Percentiles rank a stretch among this genome's conserved stretches.
Conservation (phyloP, 1,140 invertebrate genomes). For the Physella acuta region DNA sequence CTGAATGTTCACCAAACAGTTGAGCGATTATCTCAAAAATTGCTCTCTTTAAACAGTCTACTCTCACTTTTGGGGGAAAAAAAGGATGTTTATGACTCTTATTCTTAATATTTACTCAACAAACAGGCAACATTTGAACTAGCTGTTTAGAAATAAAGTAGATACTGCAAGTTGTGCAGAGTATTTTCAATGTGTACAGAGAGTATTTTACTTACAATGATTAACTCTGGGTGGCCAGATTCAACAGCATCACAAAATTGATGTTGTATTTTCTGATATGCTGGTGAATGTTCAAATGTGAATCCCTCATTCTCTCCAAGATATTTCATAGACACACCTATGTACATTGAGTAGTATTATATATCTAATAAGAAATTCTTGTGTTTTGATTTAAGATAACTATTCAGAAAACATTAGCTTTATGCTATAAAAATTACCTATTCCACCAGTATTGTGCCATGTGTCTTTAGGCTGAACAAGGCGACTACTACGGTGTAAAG, state of each 20-base stretch:
- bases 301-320: conserved; percentile 69
- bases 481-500: conserved; percentile 61
- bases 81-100: too few species aligned
- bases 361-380: too few species aligned
- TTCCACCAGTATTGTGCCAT: conserved; percentile 71
- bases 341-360: too few species aligned
- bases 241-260: conserved; percentile 78
- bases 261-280: conserved; percentile 76
- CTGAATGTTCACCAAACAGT: too few species aligned
- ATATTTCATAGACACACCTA: conserved; percentile 73
- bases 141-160: not conserved
- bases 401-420: too few species aligned
- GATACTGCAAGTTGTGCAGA: not conserved
- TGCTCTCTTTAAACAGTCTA: too few species aligned
- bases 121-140: too few species aligned
- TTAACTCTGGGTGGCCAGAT: conserved; percentile 77
- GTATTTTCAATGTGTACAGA: not conserved
- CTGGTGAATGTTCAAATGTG: conserved; percentile 75
- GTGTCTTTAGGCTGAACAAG: conserved; percentile 70
- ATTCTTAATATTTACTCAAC: too few species aligned
- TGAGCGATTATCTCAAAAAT: too few species aligned
- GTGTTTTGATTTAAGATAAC: too few species aligned
- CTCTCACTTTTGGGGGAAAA: too few species aligned
- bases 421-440: too few species aligned
- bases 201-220: conserved; percentile 75